phyloP scores from a whole-genome alignment of 2,113 vertebrate genomes.

The Copsychus sechellarum region DNA sequence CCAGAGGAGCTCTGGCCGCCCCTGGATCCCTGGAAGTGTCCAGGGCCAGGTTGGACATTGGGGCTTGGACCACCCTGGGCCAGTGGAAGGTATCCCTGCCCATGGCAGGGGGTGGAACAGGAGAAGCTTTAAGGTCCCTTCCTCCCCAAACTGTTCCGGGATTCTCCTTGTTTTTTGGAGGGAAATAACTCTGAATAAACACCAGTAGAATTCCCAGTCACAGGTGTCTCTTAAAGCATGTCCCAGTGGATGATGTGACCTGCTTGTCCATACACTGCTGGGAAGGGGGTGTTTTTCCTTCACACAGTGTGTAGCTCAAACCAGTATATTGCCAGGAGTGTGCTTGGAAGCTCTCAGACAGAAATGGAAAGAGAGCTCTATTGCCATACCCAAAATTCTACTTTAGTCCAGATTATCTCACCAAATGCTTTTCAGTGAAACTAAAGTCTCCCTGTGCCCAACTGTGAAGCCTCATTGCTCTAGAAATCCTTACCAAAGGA shows the following conservation, averaged over 20 bases:
- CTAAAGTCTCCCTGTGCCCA: neutral
- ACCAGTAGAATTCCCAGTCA: neutral
- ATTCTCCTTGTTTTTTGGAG: neutral
- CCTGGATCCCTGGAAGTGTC: neutral
- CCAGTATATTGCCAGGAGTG: neutral
- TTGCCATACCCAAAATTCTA: neutral
- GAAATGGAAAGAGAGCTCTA: neutral
- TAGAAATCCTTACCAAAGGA: neutral
- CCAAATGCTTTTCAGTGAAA: neutral
- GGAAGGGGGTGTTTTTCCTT: neutral
- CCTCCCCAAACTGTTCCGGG: neutral
- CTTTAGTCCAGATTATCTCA: neutral
- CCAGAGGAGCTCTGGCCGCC: neutral
- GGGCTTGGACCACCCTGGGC: neutral
- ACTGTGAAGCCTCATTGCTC: neutral
- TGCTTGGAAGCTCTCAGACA: neutral
- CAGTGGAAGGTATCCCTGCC: neutral
- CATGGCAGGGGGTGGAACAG: neutral
- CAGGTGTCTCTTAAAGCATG: neutral
- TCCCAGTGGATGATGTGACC: neutral
- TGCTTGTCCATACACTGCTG: neutral
- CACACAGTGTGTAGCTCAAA: neutral
- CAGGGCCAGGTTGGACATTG: accelerated
- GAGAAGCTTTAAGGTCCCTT: neutral
- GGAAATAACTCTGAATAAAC: neutral